Conservation (phyloP, 1,140 invertebrate genomes). For the Bombus turneri region DNA sequence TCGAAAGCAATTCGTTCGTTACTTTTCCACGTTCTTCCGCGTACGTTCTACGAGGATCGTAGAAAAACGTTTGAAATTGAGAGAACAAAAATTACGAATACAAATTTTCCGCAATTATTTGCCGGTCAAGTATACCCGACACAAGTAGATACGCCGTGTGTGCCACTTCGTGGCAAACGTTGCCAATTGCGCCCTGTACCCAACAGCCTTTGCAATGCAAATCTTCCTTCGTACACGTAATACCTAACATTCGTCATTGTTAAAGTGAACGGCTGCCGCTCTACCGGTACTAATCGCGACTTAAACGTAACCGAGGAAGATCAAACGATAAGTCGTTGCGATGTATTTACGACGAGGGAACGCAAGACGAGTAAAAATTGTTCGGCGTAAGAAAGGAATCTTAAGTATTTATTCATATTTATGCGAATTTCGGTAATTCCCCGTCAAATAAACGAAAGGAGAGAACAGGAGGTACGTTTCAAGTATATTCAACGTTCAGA, state of each 20-base stretch:
- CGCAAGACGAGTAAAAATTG: neutral
- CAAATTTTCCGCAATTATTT: constrained; percentile 61
- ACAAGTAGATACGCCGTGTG: constrained; percentile 37
- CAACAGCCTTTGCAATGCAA: constrained; percentile 61
- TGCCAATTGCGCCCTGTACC: constrained; percentile 49
- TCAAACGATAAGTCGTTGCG: constrained; percentile 11
- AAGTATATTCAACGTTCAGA: too few species aligned
- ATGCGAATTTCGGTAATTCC: neutral
- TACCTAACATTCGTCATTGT: constrained; percentile 62
- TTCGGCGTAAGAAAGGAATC: neutral
- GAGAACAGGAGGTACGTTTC: neutral
- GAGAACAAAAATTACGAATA: constrained; percentile 37
- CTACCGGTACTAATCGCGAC: constrained; percentile 35
- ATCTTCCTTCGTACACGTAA: constrained; percentile 51
- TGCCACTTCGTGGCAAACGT: constrained; percentile 48
- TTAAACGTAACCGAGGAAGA: neutral
- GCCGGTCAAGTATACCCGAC: constrained; percentile 18
- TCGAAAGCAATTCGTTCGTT: neutral
- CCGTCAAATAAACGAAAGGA: neutral
- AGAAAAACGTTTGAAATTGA: neutral
- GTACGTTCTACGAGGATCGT: neutral
- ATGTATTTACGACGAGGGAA: neutral
- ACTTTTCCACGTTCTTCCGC: neutral
- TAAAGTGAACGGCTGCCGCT: constrained; percentile 33
- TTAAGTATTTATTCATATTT: neutral